phyloP scores from a whole-genome alignment of 2,888 invertebrate species.

The Apodemia zela region DNA sequence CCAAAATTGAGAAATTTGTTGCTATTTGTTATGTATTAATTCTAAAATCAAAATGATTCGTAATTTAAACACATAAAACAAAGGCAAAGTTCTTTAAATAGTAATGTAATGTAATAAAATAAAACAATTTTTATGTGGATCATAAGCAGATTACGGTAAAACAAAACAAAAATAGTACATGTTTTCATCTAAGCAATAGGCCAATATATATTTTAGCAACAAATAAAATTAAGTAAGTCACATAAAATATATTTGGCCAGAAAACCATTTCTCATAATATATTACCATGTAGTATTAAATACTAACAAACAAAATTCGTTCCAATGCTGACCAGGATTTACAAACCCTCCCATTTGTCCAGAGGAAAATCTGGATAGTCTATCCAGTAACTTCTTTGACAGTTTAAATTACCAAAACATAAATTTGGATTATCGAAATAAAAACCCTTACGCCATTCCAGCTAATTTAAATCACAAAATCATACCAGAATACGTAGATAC shows the following conservation, averaged over 20 bases:
- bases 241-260: conserved; percentile 12
- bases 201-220: conserved; percentile 9
- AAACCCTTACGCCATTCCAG: conserved; percentile 77
- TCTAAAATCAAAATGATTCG: too few species aligned
- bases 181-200: conserved; percentile 6
- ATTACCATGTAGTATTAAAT: conserved; percentile 23
- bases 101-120: too few species aligned
- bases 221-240: too few species aligned
- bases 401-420: conserved; percentile 58
- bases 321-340: conserved; percentile 64
- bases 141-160: too few species aligned
- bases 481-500: conserved; percentile 52
- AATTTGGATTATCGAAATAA: conserved; percentile 62
- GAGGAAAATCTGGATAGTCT: conserved; percentile 69
- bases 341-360: conserved; percentile 44
- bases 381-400: conserved; percentile 68
- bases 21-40: too few species aligned
- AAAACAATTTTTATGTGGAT: too few species aligned
- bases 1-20: too few species aligned
- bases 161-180: background rate
- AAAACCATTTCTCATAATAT: conserved; percentile 18
- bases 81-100: too few species aligned
- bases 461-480: conserved; percentile 64
- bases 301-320: conserved; percentile 31
- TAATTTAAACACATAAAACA: too few species aligned